A percentile compares a stretch with the other conserved stretches of the same genome.
Conservation (phyloP, 2,888 invertebrate genomes). For the Ophioninae sp. region DNA sequence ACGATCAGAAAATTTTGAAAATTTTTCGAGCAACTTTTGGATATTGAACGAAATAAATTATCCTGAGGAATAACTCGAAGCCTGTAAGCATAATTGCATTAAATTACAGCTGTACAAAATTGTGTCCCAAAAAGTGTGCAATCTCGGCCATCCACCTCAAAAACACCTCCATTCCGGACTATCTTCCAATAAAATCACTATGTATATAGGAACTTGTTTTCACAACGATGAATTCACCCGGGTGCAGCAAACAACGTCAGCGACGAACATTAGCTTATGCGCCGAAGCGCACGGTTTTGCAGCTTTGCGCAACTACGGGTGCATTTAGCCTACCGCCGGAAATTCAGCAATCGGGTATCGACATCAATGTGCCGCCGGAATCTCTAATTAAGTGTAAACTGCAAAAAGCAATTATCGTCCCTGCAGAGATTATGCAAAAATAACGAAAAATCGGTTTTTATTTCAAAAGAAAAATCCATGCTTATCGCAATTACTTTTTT, state of each 20-base stretch:
- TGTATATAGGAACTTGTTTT: not conserved
- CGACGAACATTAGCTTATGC: not conserved
- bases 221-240: not conserved
- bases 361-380: not conserved
- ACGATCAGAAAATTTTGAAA: not conserved
- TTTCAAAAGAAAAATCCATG: not conserved
- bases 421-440: not conserved
- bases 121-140: not conserved
- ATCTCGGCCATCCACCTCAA: not conserved
- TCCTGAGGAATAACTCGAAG: too few relatives aligned
- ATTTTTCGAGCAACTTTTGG: not conserved
- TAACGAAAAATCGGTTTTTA: not conserved
- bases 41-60: too few relatives aligned
- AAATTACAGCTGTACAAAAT: too few relatives aligned
- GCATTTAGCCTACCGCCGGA: not conserved
- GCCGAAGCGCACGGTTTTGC: not conserved
- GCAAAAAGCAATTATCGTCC: not conserved
- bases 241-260: not conserved
- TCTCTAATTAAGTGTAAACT: not conserved
- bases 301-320: not conserved
- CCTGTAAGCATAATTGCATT: too few relatives aligned
- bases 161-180: not conserved
- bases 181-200: not conserved
- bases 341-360: not conserved
- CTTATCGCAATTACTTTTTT: not conserved